Percentiles rank a stretch among this genome's conserved stretches.
These are phyloP conservation scores for Julus scanicus DNA, from an alignment of 2,888 invertebrate species.

Conservation along the genomic window DNA sequence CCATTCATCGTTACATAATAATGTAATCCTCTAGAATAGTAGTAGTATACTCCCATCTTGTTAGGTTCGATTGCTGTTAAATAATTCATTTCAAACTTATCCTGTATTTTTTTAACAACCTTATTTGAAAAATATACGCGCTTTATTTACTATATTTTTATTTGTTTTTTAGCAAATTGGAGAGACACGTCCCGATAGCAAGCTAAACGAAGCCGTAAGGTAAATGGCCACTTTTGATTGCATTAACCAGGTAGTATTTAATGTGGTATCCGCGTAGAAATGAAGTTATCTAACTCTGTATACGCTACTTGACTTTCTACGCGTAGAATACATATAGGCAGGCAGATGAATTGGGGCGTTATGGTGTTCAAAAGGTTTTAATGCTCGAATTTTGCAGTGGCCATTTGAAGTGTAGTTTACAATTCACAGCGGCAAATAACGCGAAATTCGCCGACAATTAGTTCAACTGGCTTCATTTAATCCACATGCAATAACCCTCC, in stretches of 20 bases:
- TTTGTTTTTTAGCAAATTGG: slow-evolving; percentile 28
- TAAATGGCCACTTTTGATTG: not conserved
- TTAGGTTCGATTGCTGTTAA: no score
- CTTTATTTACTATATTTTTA: slow-evolving; percentile 36
- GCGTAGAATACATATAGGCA: not conserved
- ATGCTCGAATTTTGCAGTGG: slow-evolving; percentile 1
- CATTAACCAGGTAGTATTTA: not conserved
- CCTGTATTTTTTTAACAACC: no score
- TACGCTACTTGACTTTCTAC: not conserved
- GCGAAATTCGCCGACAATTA: slow-evolving; percentile 45
- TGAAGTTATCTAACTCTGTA: not conserved
- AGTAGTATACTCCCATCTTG: no score
- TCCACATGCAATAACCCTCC: not conserved
- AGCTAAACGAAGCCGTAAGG: slow-evolving; percentile 48
- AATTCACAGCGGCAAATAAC: slow-evolving; percentile 40
- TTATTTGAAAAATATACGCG: no score
- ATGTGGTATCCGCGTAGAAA: not conserved
- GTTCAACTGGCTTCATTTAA: slow-evolving; percentile 45
- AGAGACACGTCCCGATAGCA: not conserved
- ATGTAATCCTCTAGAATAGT: no score
- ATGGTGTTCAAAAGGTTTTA: not conserved
- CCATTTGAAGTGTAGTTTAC: slow-evolving; percentile 44
- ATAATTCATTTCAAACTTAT: no score
- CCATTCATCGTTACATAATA: no score
- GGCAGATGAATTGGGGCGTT: slow-evolving; percentile 5